Conservation (phyloP, 2,113 vertebrate genomes). For the Lophotis ruficrista region DNA sequence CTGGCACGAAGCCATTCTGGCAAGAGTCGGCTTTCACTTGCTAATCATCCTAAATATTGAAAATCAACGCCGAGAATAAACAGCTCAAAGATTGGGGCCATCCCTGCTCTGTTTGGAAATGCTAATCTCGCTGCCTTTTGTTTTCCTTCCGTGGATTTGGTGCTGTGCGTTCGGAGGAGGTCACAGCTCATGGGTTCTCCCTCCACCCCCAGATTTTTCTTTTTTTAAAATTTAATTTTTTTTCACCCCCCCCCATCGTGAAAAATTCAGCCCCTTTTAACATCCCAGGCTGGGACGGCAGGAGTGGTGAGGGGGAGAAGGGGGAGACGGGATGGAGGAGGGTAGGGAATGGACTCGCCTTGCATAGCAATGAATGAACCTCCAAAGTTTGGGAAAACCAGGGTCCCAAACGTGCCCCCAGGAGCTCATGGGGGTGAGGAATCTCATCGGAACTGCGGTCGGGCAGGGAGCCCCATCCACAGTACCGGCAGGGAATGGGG, state of each 20-base stretch:
- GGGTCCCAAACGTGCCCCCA: not conserved
- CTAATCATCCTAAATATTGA: conserved; percentile 85
- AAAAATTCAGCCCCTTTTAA: conserved; percentile 39
- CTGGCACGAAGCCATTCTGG: conserved; percentile 71
- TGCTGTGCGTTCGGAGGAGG: conserved; percentile 54
- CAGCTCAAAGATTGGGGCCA: conserved; percentile 70
- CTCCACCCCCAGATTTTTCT: not conserved
- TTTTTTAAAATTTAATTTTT: not conserved
- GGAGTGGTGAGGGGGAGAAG: not conserved
- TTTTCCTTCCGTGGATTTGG: conserved; percentile 57
- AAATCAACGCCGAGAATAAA: conserved; percentile 77
- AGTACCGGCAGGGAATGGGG: not conserved
- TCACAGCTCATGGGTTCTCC: conserved; percentile 49
- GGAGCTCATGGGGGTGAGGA: not conserved
- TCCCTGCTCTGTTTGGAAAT: conserved; percentile 74
- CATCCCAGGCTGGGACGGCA: not conserved
- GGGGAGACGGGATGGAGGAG: not conserved
- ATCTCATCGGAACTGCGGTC: not conserved
- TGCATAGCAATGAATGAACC: conserved; percentile 63
- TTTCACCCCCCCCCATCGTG: not conserved
- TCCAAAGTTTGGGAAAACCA: not conserved
- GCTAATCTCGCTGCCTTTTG: conserved; percentile 69
- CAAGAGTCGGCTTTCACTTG: conserved; percentile 79
- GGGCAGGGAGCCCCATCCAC: not conserved
- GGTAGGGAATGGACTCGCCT: not conserved